Evolutionary conservation across 2,797 vertebrate genomes (phyloP).

Genomic region (Phyllotis vaccarum): DNA sequence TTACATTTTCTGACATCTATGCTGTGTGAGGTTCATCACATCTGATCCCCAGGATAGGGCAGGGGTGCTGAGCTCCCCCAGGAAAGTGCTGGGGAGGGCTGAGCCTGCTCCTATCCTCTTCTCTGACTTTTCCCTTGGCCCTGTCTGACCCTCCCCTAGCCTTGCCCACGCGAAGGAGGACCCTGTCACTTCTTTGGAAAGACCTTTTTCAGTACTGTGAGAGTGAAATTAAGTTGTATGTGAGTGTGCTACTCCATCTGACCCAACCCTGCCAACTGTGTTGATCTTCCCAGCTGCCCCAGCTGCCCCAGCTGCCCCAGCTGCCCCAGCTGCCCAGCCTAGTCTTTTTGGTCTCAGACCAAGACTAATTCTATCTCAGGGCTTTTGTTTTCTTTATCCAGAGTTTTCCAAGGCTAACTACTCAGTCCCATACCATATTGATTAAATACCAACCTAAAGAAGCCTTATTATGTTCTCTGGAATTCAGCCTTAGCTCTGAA

Average conservation of each 20-base stretch:
- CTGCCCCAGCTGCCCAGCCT: not conserved
- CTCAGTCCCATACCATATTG: not conserved
- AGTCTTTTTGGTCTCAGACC: not conserved
- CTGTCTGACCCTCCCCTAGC: no score
- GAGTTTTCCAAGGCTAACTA: not conserved
- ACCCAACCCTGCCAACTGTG: not conserved
- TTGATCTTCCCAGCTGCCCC: not conserved
- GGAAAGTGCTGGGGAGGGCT: not conserved
- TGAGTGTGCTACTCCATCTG: rapidly evolving
- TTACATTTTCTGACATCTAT: not conserved
- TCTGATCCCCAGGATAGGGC: not conserved
- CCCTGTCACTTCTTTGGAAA: not conserved
- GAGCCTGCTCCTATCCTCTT: not conserved
- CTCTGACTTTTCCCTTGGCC: not conserved
- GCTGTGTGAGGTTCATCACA: not conserved
- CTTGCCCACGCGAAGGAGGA: not conserved
- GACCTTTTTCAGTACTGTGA: not conserved
- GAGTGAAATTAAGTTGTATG: not conserved
- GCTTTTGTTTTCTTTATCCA: not conserved
- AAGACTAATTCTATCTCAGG: not conserved
- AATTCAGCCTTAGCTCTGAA: not conserved
- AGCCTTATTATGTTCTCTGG: not conserved
- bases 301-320: not conserved
- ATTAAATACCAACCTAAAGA: not conserved
- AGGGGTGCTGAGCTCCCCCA: not conserved